A percentile compares a stretch with the other conserved stretches of the same genome.
These are phyloP conservation scores for Xiphophorus birchmanni DNA, from an alignment of 2,797 vertebrate species.

Conservation along the genomic window DNA sequence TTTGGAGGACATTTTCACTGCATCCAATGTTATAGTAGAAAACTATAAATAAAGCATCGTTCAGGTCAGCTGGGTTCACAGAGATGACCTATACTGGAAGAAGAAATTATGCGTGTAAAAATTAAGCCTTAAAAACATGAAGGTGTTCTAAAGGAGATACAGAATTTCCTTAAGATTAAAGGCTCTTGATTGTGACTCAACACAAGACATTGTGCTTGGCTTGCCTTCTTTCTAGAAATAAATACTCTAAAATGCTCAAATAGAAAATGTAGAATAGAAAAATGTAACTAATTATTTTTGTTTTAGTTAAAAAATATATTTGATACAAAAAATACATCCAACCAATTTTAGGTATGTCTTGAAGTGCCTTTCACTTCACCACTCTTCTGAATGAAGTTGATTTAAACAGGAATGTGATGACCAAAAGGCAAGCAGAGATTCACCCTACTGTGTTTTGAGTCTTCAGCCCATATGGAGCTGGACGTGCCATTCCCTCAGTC, in stretches of 20 bases:
- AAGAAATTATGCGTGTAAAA: background rate
- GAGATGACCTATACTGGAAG: background rate
- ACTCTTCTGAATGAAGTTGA: background rate
- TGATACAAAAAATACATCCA: background rate
- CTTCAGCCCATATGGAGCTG: conserved; percentile 43
- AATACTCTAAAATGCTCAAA: background rate
- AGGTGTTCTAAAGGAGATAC: background rate
- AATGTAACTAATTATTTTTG: background rate
- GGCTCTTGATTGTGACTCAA: background rate
- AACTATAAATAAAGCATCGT: background rate
- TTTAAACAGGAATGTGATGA: conserved; percentile 11
- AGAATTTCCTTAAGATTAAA: background rate
- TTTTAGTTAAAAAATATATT: background rate
- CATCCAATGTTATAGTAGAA: background rate
- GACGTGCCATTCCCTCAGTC: conserved; percentile 15
- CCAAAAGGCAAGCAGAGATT: background rate
- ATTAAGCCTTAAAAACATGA: background rate
- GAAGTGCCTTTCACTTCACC: background rate
- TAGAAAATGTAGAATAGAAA: background rate
- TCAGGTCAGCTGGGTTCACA: background rate
- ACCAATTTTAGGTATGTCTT: background rate
- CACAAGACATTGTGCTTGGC: background rate
- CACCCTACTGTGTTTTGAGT: conserved; percentile 10
- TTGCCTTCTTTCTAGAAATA: background rate
- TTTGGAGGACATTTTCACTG: background rate